These are phyloP conservation scores for Melinaea marsaeus DNA, from an alignment of 2,888 invertebrate species.

Conservation along the genomic window DNA sequence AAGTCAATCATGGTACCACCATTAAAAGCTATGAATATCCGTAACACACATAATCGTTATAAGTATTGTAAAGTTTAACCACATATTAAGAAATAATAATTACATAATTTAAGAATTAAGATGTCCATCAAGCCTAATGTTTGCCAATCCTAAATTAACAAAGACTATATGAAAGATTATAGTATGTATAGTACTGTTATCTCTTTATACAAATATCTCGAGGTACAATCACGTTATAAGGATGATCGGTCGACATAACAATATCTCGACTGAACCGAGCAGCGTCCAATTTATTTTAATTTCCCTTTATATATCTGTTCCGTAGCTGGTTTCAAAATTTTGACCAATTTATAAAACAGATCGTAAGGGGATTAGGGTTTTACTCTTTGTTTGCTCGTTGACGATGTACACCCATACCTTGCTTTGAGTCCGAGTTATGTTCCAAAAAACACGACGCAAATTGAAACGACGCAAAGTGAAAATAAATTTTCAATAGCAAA, in stretches of 20 bases:
- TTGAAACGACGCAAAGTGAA: background rate
- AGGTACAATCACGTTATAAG: background rate
- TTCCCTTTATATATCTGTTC: slow-evolving; percentile 39
- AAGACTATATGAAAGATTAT: too few relatives aligned
- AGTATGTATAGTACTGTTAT: too few relatives aligned
- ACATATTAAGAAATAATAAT: too few relatives aligned
- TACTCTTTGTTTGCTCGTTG: slow-evolving; percentile 13
- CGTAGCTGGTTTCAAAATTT: slow-evolving; percentile 36
- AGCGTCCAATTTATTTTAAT: slow-evolving; percentile 46
- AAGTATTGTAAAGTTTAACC: too few relatives aligned
- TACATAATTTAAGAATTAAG: too few relatives aligned
- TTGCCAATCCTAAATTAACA: too few relatives aligned
- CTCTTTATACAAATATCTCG: background rate
- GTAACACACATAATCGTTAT: too few relatives aligned
- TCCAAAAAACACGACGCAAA: too few relatives aligned
- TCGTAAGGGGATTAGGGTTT: slow-evolving; percentile 25
- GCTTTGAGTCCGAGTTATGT: background rate
- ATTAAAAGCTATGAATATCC: background rate
- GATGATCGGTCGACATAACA: slow-evolving; percentile 34
- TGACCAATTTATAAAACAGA: slow-evolving; percentile 37
- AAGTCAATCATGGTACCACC: background rate
- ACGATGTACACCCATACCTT: background rate
- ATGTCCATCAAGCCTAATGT: too few relatives aligned
- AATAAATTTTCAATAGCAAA: background rate
- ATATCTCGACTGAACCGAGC: slow-evolving; percentile 27